A percentile compares a stretch with the other conserved stretches of the same genome.
phyloP scores from a whole-genome alignment of 2,113 vertebrate genomes.

The Nyctibius bracteatus region DNA sequence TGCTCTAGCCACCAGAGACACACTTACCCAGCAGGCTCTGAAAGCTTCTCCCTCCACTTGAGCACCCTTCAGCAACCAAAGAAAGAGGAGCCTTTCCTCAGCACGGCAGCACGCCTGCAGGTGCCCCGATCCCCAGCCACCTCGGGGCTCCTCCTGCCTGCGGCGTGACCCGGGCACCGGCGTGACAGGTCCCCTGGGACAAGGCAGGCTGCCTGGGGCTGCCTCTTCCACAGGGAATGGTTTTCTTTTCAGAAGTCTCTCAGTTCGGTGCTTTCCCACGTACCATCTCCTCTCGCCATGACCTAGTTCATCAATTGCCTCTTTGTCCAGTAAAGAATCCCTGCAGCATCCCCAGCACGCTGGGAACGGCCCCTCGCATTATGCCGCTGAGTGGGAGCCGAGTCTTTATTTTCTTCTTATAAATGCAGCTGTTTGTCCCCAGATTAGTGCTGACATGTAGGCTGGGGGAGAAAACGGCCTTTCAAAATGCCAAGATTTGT shows the following conservation, averaged over 20 bases:
- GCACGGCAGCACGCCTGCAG: neutral
- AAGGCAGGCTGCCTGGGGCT: neutral
- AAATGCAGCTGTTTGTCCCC: neutral
- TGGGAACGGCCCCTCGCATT: neutral
- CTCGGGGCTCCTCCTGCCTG: neutral
- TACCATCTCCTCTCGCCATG: neutral
- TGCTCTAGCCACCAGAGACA: neutral
- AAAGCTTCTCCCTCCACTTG: neutral
- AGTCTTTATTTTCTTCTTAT: neutral
- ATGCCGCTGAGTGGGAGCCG: neutral
- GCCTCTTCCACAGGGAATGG: neutral
- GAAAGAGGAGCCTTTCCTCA: neutral
- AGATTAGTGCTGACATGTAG: neutral
- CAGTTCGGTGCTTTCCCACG: neutral
- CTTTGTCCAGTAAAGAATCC: neutral
- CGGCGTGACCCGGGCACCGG: neutral
- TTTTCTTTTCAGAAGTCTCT: neutral
- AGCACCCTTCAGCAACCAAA: neutral
- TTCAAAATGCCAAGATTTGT: neutral
- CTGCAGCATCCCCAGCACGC: neutral
- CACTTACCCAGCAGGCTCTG: neutral
- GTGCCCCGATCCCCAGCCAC: neutral
- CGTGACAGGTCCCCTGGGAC: accelerated
- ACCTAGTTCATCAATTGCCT: neutral
- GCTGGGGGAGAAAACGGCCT: neutral